Percentiles rank a stretch among this genome's conserved stretches.
phyloP scores from a whole-genome alignment of 2,113 vertebrate genomes.

The Artemisiospiza belli region DNA sequence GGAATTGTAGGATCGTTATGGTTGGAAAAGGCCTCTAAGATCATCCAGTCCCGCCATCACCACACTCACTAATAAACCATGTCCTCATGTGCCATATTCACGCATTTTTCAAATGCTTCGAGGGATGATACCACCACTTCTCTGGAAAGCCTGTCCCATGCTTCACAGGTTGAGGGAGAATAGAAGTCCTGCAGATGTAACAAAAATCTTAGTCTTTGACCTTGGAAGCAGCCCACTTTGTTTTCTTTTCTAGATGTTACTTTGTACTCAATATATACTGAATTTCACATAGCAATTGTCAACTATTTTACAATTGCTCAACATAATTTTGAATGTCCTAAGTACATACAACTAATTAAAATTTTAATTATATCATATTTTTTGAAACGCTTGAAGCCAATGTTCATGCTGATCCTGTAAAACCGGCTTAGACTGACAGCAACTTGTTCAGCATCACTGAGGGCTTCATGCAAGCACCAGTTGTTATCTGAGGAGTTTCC shows the following conservation, averaged over 20 bases:
- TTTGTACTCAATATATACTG: background rate
- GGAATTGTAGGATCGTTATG: background rate
- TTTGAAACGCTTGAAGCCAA: background rate
- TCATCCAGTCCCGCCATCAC: background rate
- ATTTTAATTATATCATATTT: background rate
- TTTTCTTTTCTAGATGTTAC: background rate
- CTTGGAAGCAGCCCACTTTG: background rate
- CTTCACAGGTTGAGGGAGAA: background rate
- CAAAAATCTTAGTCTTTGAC: background rate
- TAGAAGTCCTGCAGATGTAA: too few species aligned
- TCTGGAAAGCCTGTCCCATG: background rate
- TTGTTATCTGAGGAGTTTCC: background rate
- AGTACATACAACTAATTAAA: background rate
- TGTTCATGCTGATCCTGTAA: background rate
- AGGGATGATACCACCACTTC: background rate
- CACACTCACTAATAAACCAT: background rate
- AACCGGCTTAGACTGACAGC: background rate
- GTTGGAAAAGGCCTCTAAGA: background rate
- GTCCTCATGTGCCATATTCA: background rate
- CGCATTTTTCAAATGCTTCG: fast-evolving
- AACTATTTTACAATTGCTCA: background rate
- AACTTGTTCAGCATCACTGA: background rate
- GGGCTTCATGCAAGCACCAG: fast-evolving
- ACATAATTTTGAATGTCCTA: background rate
- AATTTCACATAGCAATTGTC: background rate